phyloP scores from a whole-genome alignment of 2,888 invertebrate species.

The Hypena proboscidalis region DNA sequence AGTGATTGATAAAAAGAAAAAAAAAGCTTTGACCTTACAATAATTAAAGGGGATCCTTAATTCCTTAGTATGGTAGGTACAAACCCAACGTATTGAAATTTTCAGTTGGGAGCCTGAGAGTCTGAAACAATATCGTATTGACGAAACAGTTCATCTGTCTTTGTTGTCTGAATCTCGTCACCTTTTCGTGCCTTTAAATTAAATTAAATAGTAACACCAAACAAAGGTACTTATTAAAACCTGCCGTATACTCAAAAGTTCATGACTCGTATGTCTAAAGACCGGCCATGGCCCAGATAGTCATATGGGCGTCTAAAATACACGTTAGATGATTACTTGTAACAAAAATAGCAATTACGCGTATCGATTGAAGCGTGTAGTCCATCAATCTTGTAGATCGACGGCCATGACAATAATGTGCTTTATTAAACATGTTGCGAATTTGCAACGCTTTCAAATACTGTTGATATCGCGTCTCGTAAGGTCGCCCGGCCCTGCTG shows the following conservation, averaged over 20 bases:
- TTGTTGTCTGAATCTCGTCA: no score
- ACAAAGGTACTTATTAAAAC: not conserved
- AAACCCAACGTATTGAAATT: no score
- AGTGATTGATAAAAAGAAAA: no score
- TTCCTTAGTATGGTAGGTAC: no score
- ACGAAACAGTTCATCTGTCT: no score
- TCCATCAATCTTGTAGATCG: conserved; percentile 40
- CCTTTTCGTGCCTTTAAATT: no score
- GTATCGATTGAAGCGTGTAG: conserved; percentile 31
- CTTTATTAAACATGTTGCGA: conserved; percentile 52
- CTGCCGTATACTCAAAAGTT: not conserved
- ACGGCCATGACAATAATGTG: conserved; percentile 41
- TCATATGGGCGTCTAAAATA: not conserved
- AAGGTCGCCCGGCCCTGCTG: conserved; percentile 51
- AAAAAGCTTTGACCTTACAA: no score
- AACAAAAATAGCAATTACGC: conserved; percentile 35
- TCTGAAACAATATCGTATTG: no score
- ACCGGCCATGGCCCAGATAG: conserved; percentile 10
- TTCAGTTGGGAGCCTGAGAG: no score
- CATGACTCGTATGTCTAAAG: conserved; percentile 17
- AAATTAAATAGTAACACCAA: no score
- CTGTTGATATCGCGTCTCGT: conserved; percentile 38
- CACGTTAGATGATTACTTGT: conserved; percentile 17
- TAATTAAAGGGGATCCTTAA: no score
- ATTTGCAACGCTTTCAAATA: conserved; percentile 63